phyloP scores from a whole-genome alignment of 2,888 invertebrate species.

The Trichopria drosophilae region DNA sequence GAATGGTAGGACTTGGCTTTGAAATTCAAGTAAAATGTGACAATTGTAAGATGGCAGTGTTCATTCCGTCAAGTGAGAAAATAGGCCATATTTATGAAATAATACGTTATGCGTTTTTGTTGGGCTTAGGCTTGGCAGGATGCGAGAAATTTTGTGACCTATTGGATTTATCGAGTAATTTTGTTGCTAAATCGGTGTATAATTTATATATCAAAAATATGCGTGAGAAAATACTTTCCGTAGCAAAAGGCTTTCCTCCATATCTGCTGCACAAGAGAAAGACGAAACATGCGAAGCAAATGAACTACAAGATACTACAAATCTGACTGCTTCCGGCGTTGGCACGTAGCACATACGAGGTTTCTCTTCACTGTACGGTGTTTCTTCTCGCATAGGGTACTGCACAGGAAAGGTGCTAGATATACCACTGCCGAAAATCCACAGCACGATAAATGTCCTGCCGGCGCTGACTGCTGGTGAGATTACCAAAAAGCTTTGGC shows the following conservation, averaged over 20 bases:
- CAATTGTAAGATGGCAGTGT: not conserved
- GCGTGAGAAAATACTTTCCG: conserved; percentile 2
- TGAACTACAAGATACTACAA: too few species aligned
- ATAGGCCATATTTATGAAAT: conserved; percentile 5
- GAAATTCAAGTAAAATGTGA: conserved; percentile 1
- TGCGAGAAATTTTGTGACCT: conserved; percentile 16
- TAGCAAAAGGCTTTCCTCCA: not conserved
- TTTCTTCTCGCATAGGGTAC: too few species aligned
- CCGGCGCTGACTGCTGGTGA: too few species aligned
- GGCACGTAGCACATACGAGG: conserved; percentile 20
- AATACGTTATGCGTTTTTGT: too few species aligned
- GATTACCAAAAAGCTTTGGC: too few species aligned
- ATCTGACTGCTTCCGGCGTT: conserved; percentile 2
- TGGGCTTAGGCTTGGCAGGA: conserved; percentile 9
- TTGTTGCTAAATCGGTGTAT: not conserved
- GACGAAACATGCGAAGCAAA: too few species aligned
- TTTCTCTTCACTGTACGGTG: conserved; percentile 8
- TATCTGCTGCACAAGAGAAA: too few species aligned
- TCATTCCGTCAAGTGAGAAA: conserved; percentile 19
- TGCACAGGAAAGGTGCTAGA: conserved; percentile 14
- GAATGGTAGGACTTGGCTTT: conserved; percentile 7
- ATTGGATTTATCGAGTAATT: conserved; percentile 13
- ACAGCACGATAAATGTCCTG: too few species aligned
- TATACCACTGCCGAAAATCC: too few species aligned
- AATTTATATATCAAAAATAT: too few species aligned